Percentiles rank a stretch among this genome's conserved stretches.
These are phyloP conservation scores for Cirrhinus mrigala DNA, from an alignment of 2,797 vertebrate genomes.

Conservation along the genomic window DNA sequence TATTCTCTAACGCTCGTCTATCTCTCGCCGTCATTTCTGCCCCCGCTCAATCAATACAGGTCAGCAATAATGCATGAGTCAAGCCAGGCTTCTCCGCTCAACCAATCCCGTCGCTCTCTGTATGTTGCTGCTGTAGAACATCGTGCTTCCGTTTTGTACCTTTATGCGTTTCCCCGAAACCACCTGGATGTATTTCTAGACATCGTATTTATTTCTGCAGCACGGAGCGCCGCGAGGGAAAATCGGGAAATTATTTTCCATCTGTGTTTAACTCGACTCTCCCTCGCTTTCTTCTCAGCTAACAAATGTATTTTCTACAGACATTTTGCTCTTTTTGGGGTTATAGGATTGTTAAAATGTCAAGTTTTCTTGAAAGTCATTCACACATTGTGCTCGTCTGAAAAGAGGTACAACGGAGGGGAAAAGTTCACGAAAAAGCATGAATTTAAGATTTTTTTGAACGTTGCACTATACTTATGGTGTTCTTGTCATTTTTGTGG, in stretches of 20 bases:
- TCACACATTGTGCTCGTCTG: not conserved
- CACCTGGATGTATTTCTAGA: conserved; percentile 19
- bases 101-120: conserved; percentile 8
- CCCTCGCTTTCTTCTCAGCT: not conserved
- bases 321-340: not conserved
- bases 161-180: not conserved
- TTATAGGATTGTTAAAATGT: not conserved
- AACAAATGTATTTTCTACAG: not conserved
- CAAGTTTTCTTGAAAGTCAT: not conserved
- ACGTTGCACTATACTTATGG: not conserved
- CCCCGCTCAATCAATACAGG: conserved; percentile 67
- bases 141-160: conserved; percentile 16
- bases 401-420: not conserved
- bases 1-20: conserved; percentile 40
- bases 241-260: not conserved
- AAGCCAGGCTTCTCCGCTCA: conserved; percentile 44
- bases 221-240: not conserved
- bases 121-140: not conserved
- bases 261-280: not conserved
- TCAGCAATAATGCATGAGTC: conserved; percentile 71
- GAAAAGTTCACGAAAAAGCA: not conserved
- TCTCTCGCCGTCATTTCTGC: conserved; percentile 8
- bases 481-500: not conserved
- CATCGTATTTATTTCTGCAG: conserved; percentile 17
- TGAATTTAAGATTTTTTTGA: no score